A percentile compares a stretch with the other conserved stretches of the same genome.
These are phyloP conservation scores for Parnassius glacialis DNA, from an alignment of 2,888 invertebrate species.

Conservation along the genomic window DNA sequence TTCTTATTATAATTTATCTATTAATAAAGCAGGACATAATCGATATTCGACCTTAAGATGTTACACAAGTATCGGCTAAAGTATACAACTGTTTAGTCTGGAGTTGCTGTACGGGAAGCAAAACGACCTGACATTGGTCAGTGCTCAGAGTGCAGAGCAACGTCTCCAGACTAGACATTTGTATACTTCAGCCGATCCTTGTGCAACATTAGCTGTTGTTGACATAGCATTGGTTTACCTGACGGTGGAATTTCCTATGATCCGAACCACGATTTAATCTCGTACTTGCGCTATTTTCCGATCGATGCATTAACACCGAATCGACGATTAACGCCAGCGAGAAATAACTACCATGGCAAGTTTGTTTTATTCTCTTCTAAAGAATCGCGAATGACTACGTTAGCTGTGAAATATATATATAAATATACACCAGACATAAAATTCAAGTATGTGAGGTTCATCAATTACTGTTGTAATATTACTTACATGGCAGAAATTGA, in stretches of 20 bases:
- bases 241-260: not conserved
- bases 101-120: not conserved
- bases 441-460: too few species aligned
- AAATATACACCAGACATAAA: too few species aligned
- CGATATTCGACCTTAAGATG: not conserved
- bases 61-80: not conserved
- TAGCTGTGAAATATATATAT: too few species aligned
- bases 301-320: not conserved
- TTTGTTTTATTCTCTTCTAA: not conserved
- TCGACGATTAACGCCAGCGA: too few species aligned
- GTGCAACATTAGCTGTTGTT: not conserved
- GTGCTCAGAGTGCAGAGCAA: not conserved
- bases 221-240: slow-evolving; percentile 1
- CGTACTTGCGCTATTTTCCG: not conserved
- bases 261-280: not conserved
- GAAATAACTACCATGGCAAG: not conserved
- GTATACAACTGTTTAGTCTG: not conserved
- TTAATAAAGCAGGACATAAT: too few species aligned
- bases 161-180: not conserved
- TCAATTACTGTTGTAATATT: too few species aligned
- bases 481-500: too few species aligned
- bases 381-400: too few species aligned
- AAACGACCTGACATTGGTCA: not conserved
- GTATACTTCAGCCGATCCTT: not conserved
- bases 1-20: too few species aligned